Conservation (phyloP, 1,140 invertebrate species). For the Calephelis virginiensis region DNA sequence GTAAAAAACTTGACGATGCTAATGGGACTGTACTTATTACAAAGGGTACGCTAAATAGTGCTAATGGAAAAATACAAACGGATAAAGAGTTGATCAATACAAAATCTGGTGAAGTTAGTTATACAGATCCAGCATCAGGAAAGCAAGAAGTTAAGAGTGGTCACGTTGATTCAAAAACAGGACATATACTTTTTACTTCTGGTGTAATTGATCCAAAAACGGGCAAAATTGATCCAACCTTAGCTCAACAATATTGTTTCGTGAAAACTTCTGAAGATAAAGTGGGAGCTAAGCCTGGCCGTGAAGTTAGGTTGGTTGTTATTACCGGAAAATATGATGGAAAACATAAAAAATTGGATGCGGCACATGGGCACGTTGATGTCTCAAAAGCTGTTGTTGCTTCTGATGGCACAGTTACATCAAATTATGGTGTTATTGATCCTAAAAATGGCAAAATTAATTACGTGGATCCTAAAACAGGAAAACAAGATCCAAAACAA, state of each 20-base stretch:
- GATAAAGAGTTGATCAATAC: slow-evolving; percentile 80
- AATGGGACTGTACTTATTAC: slow-evolving; percentile 78
- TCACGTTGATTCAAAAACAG: slow-evolving; percentile 78
- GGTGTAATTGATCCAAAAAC: slow-evolving; percentile 79
- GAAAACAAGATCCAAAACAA: slow-evolving; percentile 78
- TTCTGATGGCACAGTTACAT: slow-evolving; percentile 74
- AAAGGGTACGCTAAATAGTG: slow-evolving; percentile 75
- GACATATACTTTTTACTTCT: slow-evolving; percentile 77
- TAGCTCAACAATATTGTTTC: slow-evolving; percentile 79
- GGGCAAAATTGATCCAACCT: slow-evolving; percentile 76
- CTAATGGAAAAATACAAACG: slow-evolving; percentile 79
- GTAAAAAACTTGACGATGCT: slow-evolving; percentile 78
- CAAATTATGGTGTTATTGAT: slow-evolving; percentile 80
- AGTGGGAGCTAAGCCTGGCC: slow-evolving; percentile 62
- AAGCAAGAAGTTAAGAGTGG: slow-evolving; percentile 79
- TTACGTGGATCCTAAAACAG: slow-evolving; percentile 79
- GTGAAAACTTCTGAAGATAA: slow-evolving; percentile 63
- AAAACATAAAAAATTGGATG: slow-evolving; percentile 79
- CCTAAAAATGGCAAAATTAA: slow-evolving; percentile 77
- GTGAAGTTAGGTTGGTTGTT: slow-evolving; percentile 78
- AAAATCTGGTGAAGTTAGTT: slow-evolving; percentile 76
- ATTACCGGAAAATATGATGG: slow-evolving; percentile 81
- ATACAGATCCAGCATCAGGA: slow-evolving; percentile 76
- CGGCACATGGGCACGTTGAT: slow-evolving; percentile 79
- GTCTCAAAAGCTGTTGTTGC: slow-evolving; percentile 78